Evolutionary conservation across 2,888 invertebrate genomes (phyloP).

Genomic region (Perdita meconis): DNA sequence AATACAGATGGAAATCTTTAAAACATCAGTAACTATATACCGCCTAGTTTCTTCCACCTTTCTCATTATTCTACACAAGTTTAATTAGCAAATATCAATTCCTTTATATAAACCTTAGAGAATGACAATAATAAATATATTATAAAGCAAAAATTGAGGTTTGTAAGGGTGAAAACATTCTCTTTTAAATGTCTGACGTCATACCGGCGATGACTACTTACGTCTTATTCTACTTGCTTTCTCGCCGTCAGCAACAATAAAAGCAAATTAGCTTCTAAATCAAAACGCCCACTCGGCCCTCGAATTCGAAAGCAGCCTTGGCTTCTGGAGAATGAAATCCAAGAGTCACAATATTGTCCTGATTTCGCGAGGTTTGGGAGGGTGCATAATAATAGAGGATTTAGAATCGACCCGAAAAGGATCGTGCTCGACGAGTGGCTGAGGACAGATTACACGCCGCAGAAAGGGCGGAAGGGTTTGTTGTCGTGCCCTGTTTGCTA

Average conservation of each 20-base stretch:
- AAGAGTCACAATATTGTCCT: conserved; percentile 77
- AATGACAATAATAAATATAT: no score
- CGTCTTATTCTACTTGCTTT: background rate
- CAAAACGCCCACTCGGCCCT: background rate
- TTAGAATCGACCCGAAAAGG: conserved; percentile 78
- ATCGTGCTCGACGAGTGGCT: conserved; percentile 76
- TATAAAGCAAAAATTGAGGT: no score
- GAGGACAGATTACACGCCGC: conserved; percentile 83
- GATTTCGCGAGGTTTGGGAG: conserved; percentile 75
- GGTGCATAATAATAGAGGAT: conserved; percentile 83
- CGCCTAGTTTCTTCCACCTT: no score
- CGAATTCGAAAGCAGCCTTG: conserved; percentile 9
- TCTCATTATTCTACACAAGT: no score
- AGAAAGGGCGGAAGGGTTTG: conserved; percentile 77
- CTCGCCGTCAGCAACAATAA: background rate
- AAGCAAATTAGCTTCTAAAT: conserved; percentile 18
- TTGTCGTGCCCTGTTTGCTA: conserved; percentile 71
- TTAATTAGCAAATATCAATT: no score
- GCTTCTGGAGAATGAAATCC: conserved; percentile 59
- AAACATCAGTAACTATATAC: no score
- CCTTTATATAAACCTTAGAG: no score
- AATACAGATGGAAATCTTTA: background rate
- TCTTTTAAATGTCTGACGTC: conserved; percentile 19
- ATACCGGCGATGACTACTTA: conserved; percentile 18
- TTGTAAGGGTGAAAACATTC: background rate